Percentiles rank a stretch among this genome's conserved stretches.
Conservation (phyloP, 2,797 vertebrate species). For the Sebastiscus tertius region DNA sequence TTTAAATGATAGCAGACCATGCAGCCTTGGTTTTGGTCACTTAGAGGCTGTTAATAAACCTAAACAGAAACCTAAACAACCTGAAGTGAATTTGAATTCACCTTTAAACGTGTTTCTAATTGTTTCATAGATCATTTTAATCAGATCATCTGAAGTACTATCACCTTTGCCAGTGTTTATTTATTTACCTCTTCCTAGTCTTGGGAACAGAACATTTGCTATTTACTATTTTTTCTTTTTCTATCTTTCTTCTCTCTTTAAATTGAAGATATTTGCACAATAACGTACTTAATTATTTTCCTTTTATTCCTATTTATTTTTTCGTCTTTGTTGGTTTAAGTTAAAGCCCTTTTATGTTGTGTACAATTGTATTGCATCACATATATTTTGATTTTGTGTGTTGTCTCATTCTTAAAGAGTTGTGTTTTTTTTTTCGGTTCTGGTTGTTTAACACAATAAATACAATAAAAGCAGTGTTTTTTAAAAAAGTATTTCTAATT, state of each 20-base stretch:
- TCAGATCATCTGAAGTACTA: neutral
- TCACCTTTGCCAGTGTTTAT: neutral
- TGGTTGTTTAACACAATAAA: neutral
- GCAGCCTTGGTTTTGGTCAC: neutral
- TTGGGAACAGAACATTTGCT: rapidly evolving
- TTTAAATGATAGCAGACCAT: neutral
- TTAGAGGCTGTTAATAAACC: neutral
- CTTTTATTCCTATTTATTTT: neutral
- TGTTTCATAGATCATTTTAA: neutral
- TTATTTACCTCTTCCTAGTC: neutral
- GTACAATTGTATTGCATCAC: neutral
- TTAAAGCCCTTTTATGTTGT: neutral
- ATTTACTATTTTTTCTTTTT: neutral
- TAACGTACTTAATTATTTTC: neutral
- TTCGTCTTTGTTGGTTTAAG: neutral
- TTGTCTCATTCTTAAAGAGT: neutral
- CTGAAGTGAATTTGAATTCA: neutral
- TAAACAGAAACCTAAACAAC: neutral
- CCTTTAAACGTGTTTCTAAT: neutral
- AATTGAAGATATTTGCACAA: neutral
- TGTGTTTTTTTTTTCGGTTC: neutral
- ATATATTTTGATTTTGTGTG: neutral
- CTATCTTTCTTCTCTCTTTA: neutral
- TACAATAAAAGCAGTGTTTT: neutral
- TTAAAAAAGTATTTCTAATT: neutral